Evolutionary conservation across 2,888 invertebrate genomes (phyloP).

Genomic region (Diogma glabrata): DNA sequence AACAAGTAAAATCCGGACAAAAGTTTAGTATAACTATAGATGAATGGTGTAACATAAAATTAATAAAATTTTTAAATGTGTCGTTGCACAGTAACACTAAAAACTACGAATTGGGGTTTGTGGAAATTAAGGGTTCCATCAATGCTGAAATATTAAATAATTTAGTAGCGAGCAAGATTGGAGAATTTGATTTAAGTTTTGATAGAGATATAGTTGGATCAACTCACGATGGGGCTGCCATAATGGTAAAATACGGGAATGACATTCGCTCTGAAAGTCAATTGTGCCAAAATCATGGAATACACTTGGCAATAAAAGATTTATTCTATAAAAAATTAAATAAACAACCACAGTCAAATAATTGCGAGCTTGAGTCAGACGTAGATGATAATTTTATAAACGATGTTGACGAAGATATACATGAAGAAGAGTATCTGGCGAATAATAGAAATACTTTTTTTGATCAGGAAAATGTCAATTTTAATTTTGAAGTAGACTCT

Average conservation of each 20-base stretch:
- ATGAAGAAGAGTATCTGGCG: too few species aligned
- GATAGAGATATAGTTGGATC: not conserved
- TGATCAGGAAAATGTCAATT: too few species aligned
- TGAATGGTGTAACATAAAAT: not conserved
- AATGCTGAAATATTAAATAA: not conserved
- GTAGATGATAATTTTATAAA: too few species aligned
- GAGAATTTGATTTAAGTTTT: not conserved
- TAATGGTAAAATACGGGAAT: not conserved
- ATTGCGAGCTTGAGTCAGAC: too few species aligned
- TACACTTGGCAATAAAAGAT: not conserved
- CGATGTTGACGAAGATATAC: too few species aligned
- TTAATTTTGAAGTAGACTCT: too few species aligned
- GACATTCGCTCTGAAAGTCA: not conserved
- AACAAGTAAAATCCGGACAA: not conserved
- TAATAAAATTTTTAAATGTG: conserved; percentile 4
- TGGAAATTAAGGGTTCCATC: conserved; percentile 4
- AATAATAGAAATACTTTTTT: too few species aligned
- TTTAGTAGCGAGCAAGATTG: not conserved
- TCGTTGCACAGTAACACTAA: conserved; percentile 1
- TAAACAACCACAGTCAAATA: too few species aligned
- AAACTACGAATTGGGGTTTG: too few species aligned
- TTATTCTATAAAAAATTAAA: not conserved
- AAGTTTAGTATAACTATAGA: conserved; percentile 8
- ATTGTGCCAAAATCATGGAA: not conserved
- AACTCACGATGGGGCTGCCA: not conserved